Evolutionary conservation across 2,888 invertebrate species (phyloP), one percentile per base, ranked within the genome.

Genomic region (Holacanthella duospinosa): DNA sequence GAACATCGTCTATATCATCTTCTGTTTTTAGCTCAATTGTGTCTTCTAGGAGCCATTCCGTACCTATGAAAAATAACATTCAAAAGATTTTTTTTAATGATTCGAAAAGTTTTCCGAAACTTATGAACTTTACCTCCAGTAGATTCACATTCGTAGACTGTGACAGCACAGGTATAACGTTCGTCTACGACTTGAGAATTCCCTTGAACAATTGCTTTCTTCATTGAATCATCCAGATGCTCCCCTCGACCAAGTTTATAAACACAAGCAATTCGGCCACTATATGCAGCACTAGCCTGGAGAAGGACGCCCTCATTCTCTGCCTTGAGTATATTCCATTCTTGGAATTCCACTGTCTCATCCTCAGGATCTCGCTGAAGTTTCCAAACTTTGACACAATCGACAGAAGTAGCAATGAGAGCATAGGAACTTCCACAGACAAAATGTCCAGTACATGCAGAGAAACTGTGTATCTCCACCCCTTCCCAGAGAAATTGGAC

Each of bases 71-170:
- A 59, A 55, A 12, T n/a, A n/a, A n/a, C n/a, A n/a, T n/a, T n/a
- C n/a, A 26, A 25, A 56, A 57, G 12, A 43, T 27, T 48, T 36
- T 61, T 26, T 61, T 16, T 57, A n/a, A 9, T 29, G 2, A 29
- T n/a, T n/a, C n/a, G n/a, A 26, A 43, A 36, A n/a, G 21, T 24
- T 60, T 54, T 9, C 3, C 19, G 24, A 25, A 53, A 25, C 43
- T 25, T 60, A 16, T 24, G 43, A 9, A 64, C n/a, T 69, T 64
- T 87, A 64, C 91, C 96, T 58, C 94, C 99, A 4, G 95, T 95
- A 70, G 96, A 96, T 79, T 99, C 99, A 77, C 99, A 99, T 77
- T 99, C 99, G 79, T 95, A 97, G 69, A 99, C 95, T 55, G 94
- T 93, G 6, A 99, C 93, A 78, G 70, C 73, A 69, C 70, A 73